Evolutionary conservation across 2,113 vertebrate genomes (phyloP), one percentile per base, ranked within the genome.

Genomic region (Vidua chalybeata): DNA sequence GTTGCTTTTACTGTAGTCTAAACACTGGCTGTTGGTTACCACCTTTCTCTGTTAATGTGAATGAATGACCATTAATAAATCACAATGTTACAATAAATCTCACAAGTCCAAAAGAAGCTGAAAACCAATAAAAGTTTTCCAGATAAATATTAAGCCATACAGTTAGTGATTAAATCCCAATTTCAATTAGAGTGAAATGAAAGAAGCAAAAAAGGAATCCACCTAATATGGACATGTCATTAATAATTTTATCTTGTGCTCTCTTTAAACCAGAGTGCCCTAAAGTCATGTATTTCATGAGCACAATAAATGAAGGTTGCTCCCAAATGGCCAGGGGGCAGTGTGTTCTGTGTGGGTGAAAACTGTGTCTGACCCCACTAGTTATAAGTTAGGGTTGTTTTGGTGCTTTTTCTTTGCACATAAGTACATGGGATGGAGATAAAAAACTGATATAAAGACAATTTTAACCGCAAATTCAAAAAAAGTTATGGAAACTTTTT

Each of bases 321-420:
- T 67, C 6, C 27, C 61, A 52, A 91, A 61, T 33, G 5, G 19
- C 3, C 48, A 48, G 5, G 7, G 7, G 7, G 11, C 61, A 76
- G 7, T 39, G 15, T 52, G 11, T 39, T 82, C 20, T 41, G 2
- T 45, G 14, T 7, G 13, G 3, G 5, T 35, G 16, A 87, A 87
- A 73, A 35, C 7, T 15, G 2, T 55, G 10, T 23, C 10, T 3
- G 2, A 23, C 9, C 3, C 5, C 9, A 48, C 3, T 45, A 56
- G 15, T 33, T 23, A 17, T 12, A 16, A 30, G 2, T 46, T 35
- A 71, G 13, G 4, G 11, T 2, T 6, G 12, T 26, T 85, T 52
- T 35, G 4, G 28, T 33, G 2, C 0, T 0, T 27, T 59, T 59
- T 58, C 73, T 52, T 52, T 52, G 30, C 4, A 26, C 7, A 4